These are phyloP conservation scores for Enteromius viviparus DNA, from an alignment of 2,797 vertebrate genomes.

Conservation along the genomic window DNA sequence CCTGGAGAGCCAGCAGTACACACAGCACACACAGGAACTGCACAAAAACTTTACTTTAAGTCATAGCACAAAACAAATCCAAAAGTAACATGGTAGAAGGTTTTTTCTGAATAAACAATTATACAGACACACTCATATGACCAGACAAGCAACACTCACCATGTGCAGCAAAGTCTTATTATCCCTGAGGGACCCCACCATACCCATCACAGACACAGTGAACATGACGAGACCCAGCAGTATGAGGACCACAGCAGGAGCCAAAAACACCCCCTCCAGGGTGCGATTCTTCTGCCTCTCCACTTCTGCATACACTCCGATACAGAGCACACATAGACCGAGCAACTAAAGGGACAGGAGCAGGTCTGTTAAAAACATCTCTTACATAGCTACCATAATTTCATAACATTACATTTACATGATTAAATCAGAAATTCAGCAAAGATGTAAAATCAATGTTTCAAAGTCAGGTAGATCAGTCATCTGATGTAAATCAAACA, in stretches of 20 bases:
- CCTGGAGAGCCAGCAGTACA: conserved; percentile 82
- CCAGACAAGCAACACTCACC: conserved; percentile 69
- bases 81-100: background rate
- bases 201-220: conserved; percentile 85
- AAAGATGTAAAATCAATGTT: conserved; percentile 15
- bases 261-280: conserved; percentile 88
- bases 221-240: conserved; percentile 89
- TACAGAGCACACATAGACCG: conserved; percentile 83
- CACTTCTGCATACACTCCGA: conserved; percentile 89
- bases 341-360: conserved; percentile 74
- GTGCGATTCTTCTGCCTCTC: conserved; percentile 89
- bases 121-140: background rate
- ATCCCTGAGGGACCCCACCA: conserved; percentile 90
- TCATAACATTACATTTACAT: background rate
- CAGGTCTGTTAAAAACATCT: background rate
- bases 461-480: background rate
- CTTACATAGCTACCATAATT: background rate
- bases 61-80: background rate
- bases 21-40: conserved; percentile 91
- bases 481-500: background rate
- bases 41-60: conserved; percentile 6
- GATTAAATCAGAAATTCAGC: background rate
- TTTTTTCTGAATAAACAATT: background rate
- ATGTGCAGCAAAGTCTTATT: conserved; percentile 86
- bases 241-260: conserved; percentile 88